Percentiles rank a stretch among this genome's conserved stretches.
Conservation (phyloP, 2,888 invertebrate genomes). For the Lasioglossum malachurum region DNA sequence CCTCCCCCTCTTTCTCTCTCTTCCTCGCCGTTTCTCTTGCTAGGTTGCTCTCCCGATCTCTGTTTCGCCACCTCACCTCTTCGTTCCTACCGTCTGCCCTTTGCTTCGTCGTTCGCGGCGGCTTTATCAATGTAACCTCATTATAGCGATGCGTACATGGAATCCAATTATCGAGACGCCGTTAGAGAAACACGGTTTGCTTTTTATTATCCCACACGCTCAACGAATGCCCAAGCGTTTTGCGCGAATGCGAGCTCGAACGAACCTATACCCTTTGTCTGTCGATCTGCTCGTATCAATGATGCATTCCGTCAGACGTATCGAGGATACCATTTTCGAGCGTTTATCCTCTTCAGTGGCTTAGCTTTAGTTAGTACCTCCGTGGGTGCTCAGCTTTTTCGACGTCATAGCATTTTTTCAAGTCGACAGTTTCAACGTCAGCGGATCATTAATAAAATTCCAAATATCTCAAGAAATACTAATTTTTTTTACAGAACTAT, state of each 20-base stretch:
- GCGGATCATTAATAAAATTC: no score
- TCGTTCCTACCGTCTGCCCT: slow-evolving; percentile 36
- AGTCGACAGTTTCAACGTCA: no score
- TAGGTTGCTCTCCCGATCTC: slow-evolving; percentile 1
- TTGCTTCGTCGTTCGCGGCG: slow-evolving; percentile 39
- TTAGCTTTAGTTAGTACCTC: no score
- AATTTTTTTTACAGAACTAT: no score
- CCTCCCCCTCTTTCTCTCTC: slow-evolving; percentile 7
- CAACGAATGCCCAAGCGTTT: neutral
- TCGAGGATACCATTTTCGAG: neutral
- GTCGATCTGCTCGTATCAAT: neutral
- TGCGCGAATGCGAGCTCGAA: neutral
- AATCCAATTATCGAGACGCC: slow-evolving; percentile 77
- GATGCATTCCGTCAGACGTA: neutral
- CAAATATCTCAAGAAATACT: no score
- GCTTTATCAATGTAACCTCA: slow-evolving; percentile 79
- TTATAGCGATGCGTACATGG: slow-evolving; percentile 73
- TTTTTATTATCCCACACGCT: neutral
- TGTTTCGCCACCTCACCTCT: neutral
- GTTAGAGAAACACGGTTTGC: slow-evolving; percentile 71
- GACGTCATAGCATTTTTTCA: no score
- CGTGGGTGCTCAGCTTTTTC: no score
- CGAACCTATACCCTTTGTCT: neutral
- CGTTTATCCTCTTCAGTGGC: neutral
- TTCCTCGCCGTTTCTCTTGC: slow-evolving; percentile 13